Conservation (phyloP, 1,140 invertebrate species). For the Zaprionus davidi region DNA sequence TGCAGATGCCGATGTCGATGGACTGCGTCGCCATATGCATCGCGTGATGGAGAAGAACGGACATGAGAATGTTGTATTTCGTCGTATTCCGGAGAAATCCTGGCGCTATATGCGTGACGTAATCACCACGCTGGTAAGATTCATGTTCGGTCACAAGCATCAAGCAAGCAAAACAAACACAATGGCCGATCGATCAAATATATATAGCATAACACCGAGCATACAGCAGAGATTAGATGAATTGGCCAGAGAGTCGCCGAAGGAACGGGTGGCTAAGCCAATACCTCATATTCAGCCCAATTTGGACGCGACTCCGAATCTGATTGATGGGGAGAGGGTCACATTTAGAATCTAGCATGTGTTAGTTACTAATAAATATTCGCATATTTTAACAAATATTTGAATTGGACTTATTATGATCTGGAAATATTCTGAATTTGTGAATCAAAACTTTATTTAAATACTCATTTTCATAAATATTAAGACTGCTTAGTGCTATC, state of each 20-base stretch:
- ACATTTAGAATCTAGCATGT: conserved; percentile 66
- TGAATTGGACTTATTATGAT: conserved; percentile 18
- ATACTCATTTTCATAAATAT: too few species aligned
- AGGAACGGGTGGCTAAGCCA: conserved; percentile 38
- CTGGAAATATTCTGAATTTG: too few species aligned
- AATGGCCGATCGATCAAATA: conserved; percentile 50
- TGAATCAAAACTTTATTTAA: too few species aligned
- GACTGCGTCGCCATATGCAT: conserved; percentile 56
- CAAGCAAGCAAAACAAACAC: conserved; percentile 16
- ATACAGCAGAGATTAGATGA: conserved; percentile 69
- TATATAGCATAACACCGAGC: conserved; percentile 75
- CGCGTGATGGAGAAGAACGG: conserved; percentile 82
- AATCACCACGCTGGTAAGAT: conserved; percentile 87
- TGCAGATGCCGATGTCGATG: conserved; percentile 43
- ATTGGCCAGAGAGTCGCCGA: conserved; percentile 58
- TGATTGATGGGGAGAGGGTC: conserved; percentile 49
- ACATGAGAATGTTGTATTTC: conserved; percentile 73
- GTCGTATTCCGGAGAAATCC: conserved; percentile 85
- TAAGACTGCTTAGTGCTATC: too few species aligned
- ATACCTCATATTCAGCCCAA: conserved; percentile 41
- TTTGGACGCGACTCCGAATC: not conserved
- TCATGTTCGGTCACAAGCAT: conserved; percentile 52
- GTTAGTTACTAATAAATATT: conserved; percentile 38
- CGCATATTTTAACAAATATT: conserved; percentile 40
- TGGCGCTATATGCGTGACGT: conserved; percentile 86